phyloP scores from a whole-genome alignment of 1,140 invertebrate species.

The Aphaenogaster rudis region DNA sequence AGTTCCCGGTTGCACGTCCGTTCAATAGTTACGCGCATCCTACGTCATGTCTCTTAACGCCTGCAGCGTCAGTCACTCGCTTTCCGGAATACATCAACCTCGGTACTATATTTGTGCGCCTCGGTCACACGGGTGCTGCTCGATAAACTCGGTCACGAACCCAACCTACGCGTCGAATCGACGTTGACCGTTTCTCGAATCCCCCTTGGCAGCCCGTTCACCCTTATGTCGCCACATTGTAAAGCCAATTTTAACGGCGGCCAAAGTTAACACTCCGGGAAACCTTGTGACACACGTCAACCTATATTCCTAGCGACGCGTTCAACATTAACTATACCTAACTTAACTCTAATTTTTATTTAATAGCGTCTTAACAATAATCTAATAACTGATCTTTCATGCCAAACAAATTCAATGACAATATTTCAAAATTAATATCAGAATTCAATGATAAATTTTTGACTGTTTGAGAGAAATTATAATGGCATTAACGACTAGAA shows the following conservation, averaged over 20 bases:
- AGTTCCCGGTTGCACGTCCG: constrained; percentile 41
- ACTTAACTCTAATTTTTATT: not conserved
- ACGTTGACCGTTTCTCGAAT: constrained; percentile 58
- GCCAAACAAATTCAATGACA: not conserved
- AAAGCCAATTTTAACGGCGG: constrained; percentile 56
- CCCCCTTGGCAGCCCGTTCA: not conserved
- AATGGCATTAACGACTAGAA: not conserved
- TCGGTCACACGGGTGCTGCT: constrained; percentile 41
- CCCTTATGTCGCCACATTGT: constrained; percentile 42
- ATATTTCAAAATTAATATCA: not conserved
- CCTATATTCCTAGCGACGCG: not conserved
- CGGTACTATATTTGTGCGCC: constrained; percentile 64
- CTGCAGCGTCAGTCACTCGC: constrained; percentile 34
- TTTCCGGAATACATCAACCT: constrained; percentile 56
- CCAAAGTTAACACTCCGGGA: constrained; percentile 23
- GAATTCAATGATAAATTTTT: not conserved
- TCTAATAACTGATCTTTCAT: not conserved
- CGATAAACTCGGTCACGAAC: constrained; percentile 69
- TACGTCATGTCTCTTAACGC: constrained; percentile 53
- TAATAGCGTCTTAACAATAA: not conserved
- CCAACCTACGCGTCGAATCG: constrained; percentile 42
- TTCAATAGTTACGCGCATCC: constrained; percentile 49
- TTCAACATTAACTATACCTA: not conserved
- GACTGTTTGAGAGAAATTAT: not conserved
- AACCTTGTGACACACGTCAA: constrained; percentile 31